Base-by-base conservation (phyloP, 1,140 invertebrate species). In the Drosophila eugracilis region DNA sequence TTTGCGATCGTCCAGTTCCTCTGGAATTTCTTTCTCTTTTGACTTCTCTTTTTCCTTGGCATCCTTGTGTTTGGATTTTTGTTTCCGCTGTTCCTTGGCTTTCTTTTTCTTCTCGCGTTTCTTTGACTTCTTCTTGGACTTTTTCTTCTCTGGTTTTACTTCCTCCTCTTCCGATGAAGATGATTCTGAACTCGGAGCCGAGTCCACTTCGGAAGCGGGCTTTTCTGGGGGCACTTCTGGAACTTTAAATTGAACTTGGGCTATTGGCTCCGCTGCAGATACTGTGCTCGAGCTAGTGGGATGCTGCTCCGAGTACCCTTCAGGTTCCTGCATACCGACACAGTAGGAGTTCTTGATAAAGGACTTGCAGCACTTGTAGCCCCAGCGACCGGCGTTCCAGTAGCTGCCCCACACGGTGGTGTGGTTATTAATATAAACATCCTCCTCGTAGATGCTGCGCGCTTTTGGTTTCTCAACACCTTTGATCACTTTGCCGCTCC, bases 331-430 rank as follows among this genome's bases (percentile, higher is more conserved):
- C 85, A 91, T 89, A 32, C 89, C 89, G 39, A 91, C 84, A 45
- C 89, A 91, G 45, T 91, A 91, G 0, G 89, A 91, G 58, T 91
- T 91, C 52, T 98, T 98, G 0, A 99, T 94, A 69, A 96, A 96
- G 0, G 97, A 97, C 91, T 99, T 95, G 92, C 99, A 99, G 90
- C 99, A 99, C 86, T 96, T 96, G 91, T 96, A 99, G 0, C 98
- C 99, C 99, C 99, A 99, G 55, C 95, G 93, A 0, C 97, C 97
- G 65, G 95, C 94, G 71, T 94, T 94, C 98, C 98, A 99, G 91
- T 94, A 99, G 0, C 98, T 99, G 1, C 99, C 99, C 96, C 97
- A 99, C 7, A 99, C 96, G 15, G 95, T 95, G 0, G 95, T 97
- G 91, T 99, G 98, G 91, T 99, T 99, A 89, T 98, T 98, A 1